Evolutionary conservation across 2,113 vertebrate genomes (phyloP), one percentile per base, ranked within the genome.

Genomic region (Prolemur simus): DNA sequence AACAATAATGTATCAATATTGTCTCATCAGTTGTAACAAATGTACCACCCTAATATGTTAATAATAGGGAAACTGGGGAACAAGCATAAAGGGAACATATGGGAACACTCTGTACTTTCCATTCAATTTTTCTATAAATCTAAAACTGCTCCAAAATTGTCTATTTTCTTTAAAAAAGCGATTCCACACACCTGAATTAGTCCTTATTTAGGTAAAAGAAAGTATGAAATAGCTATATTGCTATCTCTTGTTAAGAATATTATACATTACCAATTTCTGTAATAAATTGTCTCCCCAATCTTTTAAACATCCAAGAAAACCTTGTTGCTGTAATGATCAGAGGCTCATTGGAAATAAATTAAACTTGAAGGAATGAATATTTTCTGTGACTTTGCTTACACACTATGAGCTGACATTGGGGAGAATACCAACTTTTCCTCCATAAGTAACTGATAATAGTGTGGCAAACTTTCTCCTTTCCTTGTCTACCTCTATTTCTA

Each of bases 221-320:
- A 78, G 63, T 29, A 81, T 87, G 83, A 49, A 78, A 52, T 42
- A 95, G 5, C 15, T 52, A 58, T 34, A 52, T 58, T 45, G 8
- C 27, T 84, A 56, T 56, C 54, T 91, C 96, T 82, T 93, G 20
- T 83, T 95, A 84, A 95, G 54, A 68, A 32, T 88, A 74, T 80
- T 88, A 68, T 9, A 58, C 27, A 69, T 49, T 54, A 89, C 2
- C 12, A 81, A 45, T 77, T 82, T 54, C 7, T 58, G 7, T 87
- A 78, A 73, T 58, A 73, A 92, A 71, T 58, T 64, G 3, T 82
- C n/a, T 92, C 20, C 12, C 1, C n/a, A n/a, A 18, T 34, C 64
- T 95, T 96, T 82, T 54, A 95, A 94, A 73, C 3, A 81, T 32
- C 23, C 29, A 92, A 73, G 73, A 89, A 73, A 58, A 81, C 91